phyloP scores from a whole-genome alignment of 2,888 invertebrate species.

The Drosophila mettleri region DNA sequence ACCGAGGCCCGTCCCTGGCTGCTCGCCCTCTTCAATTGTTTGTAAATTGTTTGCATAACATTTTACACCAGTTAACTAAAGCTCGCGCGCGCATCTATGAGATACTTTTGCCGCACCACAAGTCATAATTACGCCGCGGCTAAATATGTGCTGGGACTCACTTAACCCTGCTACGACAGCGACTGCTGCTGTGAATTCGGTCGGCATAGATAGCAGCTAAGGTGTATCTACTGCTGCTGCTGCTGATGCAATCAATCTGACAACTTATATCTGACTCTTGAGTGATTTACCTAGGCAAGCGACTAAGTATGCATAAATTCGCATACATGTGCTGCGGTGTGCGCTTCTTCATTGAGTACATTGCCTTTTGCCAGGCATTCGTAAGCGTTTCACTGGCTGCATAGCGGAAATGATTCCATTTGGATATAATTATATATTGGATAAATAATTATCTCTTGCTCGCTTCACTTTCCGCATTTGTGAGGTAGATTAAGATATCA shows the following conservation, averaged over 20 bases:
- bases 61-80: constrained; percentile 65
- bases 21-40: constrained; percentile 34
- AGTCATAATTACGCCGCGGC: constrained; percentile 31
- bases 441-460: background rate
- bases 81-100: constrained; percentile 43
- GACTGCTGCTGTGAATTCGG: constrained; percentile 23
- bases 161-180: constrained; percentile 7
- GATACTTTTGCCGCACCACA: constrained; percentile 41
- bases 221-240: constrained; percentile 15
- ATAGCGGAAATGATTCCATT: background rate
- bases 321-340: background rate
- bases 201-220: constrained; percentile 9
- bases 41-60: constrained; percentile 77
- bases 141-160: constrained; percentile 12
- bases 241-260: constrained; percentile 24
- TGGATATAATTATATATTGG: background rate
- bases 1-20: background rate
- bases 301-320: background rate
- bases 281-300: background rate
- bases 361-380: background rate
- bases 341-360: too few relatives aligned
- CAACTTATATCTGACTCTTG: background rate
- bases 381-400: constrained; percentile 1
- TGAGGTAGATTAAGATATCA: too few relatives aligned
- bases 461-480: background rate